Base-by-base conservation (phyloP, 2,888 invertebrate species). In the Erebia epiphron region DNA sequence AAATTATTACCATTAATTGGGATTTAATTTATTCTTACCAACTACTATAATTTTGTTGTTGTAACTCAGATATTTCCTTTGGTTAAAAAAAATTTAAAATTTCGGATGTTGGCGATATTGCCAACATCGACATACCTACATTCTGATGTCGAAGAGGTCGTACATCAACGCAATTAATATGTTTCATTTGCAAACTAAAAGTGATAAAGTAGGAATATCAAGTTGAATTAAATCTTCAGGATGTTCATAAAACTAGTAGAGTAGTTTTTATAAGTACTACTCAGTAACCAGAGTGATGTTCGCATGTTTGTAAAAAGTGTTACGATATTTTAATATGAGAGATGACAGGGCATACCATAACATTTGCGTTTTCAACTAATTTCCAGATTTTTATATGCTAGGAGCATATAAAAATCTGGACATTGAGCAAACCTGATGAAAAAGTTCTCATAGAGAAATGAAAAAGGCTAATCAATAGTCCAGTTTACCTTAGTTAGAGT, bases 1-100 rank as follows among this genome's bases (percentile, higher is more conserved):
- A 74, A 77, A 73, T 73, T 68, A 75, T 75, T 71, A 66, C 70
- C 70, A 69, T 73, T 68, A 73, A 69, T 72, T 63, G 41, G 21
- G 54, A 60, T 67, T 54, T 49, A 26, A 58, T 67, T 67, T 43
- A 65, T 65, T 54, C 65, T 65, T 65, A 18, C 65, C 41, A n/a
- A 16, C 16, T 16, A 58, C n/a, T 10, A 43, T 16, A 46, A 46
- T n/a, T 11, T n/a, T 64, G 35, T 2, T 52, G 64, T 64, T 52
- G 35, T 16, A 64, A 41, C n/a, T 64, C 49, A 9, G 54, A 54
- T 4, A 21, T 62, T 62, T 62, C 18, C 14, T 62, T 13, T 49
- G 14, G 16, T 16, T 60, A 11, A 16, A 58, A 58, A 56, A 41
- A 41, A 11, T 13, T 0, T 9, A 16, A 41, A 2, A 21, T 21